Conservation (phyloP, 2,797 vertebrate species). For the Chromobotia macracanthus region DNA sequence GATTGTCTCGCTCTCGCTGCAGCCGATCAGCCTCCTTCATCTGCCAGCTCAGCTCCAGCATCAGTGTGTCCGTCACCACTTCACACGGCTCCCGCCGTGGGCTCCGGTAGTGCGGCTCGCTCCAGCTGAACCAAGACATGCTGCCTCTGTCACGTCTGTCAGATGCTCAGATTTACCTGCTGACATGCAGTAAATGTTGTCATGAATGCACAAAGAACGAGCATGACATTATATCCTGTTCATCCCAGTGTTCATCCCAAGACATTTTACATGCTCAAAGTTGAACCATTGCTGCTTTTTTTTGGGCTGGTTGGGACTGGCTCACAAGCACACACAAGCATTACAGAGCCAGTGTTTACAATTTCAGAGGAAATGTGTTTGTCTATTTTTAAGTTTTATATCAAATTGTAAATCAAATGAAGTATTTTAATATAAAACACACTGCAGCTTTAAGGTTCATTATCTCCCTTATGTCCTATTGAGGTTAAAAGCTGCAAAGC, state of each 20-base stretch:
- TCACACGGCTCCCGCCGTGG: slow-evolving; percentile 82
- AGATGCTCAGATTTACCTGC: not conserved
- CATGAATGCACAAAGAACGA: not conserved
- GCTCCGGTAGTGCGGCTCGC: slow-evolving; percentile 76
- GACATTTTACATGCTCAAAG: too few relatives aligned
- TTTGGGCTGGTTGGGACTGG: slow-evolving; percentile 67
- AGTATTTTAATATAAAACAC: too few relatives aligned
- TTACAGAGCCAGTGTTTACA: slow-evolving; percentile 75
- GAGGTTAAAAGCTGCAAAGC: too few relatives aligned
- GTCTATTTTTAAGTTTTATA: too few relatives aligned
- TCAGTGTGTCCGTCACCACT: slow-evolving; percentile 91
- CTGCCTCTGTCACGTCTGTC: too few relatives aligned
- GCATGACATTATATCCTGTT: too few relatives aligned
- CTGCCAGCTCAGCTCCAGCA: slow-evolving; percentile 95
- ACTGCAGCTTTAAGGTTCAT: too few relatives aligned
- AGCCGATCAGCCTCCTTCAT: slow-evolving; percentile 87
- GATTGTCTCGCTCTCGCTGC: slow-evolving; percentile 83
- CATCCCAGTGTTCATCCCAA: too few relatives aligned
- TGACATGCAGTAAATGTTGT: not conserved
- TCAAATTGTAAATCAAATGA: too few relatives aligned
- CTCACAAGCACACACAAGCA: slow-evolving; percentile 35
- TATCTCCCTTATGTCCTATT: too few relatives aligned
- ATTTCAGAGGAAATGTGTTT: not conserved
- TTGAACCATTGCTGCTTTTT: too few relatives aligned
- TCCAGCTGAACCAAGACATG: slow-evolving; percentile 91